phyloP scores from a whole-genome alignment of 2,797 vertebrate genomes.

The Nyctibius grandis region DNA sequence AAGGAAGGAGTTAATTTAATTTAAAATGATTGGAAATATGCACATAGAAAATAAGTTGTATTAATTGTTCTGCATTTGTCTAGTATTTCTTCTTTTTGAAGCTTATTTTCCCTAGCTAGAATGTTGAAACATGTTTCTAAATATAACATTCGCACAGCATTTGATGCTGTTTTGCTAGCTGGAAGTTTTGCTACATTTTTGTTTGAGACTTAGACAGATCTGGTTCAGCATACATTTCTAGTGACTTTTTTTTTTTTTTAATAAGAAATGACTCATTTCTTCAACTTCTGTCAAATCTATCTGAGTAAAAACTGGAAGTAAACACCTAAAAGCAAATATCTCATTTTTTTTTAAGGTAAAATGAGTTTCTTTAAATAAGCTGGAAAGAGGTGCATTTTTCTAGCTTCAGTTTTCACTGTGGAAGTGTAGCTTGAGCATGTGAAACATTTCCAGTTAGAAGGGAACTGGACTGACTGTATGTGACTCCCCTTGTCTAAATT shows the following conservation, averaged over 20 bases:
- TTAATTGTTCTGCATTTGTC: background rate
- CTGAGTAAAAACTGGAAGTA: background rate
- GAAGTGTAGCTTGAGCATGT: background rate
- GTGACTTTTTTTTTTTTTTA: background rate
- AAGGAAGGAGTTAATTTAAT: background rate
- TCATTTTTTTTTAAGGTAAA: background rate
- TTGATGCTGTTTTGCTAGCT: background rate
- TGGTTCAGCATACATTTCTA: conserved; percentile 10
- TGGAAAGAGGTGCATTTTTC: background rate
- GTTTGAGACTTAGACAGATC: conserved; percentile 16
- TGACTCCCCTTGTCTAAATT: background rate
- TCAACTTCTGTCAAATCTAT: background rate
- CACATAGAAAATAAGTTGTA: background rate
- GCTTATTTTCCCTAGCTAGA: background rate
- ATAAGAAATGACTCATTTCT: background rate
- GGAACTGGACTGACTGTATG: background rate
- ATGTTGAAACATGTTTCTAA: background rate
- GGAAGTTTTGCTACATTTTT: background rate
- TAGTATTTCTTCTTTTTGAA: background rate
- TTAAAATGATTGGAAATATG: background rate
- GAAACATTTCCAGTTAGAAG: background rate
- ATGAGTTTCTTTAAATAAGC: background rate
- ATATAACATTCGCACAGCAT: background rate
- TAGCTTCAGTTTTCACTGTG: background rate
- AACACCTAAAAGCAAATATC: background rate